Conservation (phyloP, 1,140 invertebrate species). For the Conus ventricosus region DNA sequence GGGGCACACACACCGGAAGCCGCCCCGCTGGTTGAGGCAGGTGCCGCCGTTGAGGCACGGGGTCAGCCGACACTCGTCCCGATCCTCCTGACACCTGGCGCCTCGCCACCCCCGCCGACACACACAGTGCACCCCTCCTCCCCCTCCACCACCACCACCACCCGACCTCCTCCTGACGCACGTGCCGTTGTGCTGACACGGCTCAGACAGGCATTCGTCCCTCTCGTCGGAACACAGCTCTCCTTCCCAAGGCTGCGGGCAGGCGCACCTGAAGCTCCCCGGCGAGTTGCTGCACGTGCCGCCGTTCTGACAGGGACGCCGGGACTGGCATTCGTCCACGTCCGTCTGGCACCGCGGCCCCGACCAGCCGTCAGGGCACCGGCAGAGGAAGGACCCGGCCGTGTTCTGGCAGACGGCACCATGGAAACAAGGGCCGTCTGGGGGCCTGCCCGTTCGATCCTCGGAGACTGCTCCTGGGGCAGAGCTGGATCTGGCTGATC, state of each 20-base stretch:
- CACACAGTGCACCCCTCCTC: slow-evolving; percentile 86
- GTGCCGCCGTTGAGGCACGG: slow-evolving; percentile 85
- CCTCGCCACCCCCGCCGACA: slow-evolving; percentile 80
- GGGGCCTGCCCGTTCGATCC: not conserved
- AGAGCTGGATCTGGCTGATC: not conserved
- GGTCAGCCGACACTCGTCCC: slow-evolving; percentile 73
- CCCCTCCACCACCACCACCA: slow-evolving; percentile 21
- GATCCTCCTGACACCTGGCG: slow-evolving; percentile 82
- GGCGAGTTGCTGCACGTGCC: slow-evolving; percentile 86
- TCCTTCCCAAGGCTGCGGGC: slow-evolving; percentile 26
- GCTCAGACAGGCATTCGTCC: slow-evolving; percentile 52
- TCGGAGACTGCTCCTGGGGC: not conserved
- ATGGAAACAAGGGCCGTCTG: slow-evolving; percentile 42
- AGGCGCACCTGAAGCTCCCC: slow-evolving; percentile 83
- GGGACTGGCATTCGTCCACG: slow-evolving; percentile 92
- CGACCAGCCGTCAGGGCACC: slow-evolving; percentile 93
- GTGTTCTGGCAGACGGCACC: slow-evolving; percentile 48
- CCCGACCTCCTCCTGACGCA: slow-evolving; percentile 51
- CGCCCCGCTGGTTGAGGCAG: slow-evolving; percentile 39
- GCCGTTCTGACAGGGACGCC: slow-evolving; percentile 93
- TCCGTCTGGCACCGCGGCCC: slow-evolving; percentile 93
- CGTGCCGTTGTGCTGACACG: slow-evolving; percentile 54
- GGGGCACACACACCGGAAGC: slow-evolving; percentile 38
- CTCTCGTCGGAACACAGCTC: slow-evolving; percentile 50
- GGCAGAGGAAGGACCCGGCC: slow-evolving; percentile 84